phyloP scores from a whole-genome alignment of 2,888 invertebrate species.

The Pinctada fucata region DNA sequence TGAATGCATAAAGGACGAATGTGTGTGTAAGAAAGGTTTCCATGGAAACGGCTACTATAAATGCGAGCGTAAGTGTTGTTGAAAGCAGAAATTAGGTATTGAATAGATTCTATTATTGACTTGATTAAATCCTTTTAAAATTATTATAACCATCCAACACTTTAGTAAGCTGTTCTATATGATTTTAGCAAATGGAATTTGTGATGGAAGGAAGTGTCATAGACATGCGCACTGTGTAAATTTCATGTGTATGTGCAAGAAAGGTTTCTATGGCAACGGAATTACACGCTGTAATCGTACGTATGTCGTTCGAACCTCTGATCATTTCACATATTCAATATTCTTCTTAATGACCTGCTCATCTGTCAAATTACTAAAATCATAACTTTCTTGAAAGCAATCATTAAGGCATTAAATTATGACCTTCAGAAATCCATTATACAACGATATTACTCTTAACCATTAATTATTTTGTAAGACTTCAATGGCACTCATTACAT shows the following conservation, averaged over 20 bases:
- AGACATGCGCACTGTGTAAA: constrained; percentile 30
- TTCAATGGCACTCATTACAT: too few relatives aligned
- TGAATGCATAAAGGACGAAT: constrained; percentile 13
- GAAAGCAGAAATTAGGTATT: too few relatives aligned
- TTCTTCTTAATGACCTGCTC: too few relatives aligned
- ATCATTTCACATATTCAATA: background rate
- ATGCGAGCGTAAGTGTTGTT: constrained; percentile 19
- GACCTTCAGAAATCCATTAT: too few relatives aligned
- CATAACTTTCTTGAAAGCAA: too few relatives aligned
- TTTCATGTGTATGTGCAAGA: constrained; percentile 29
- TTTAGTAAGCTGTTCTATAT: background rate
- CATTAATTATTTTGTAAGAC: too few relatives aligned
- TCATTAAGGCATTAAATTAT: background rate
- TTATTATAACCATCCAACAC: background rate
- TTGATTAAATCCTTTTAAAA: background rate
- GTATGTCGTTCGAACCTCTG: background rate
- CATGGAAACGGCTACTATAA: constrained; percentile 30
- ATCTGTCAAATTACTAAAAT: too few relatives aligned
- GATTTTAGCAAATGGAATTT: constrained; percentile 30
- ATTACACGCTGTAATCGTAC: constrained; percentile 28
- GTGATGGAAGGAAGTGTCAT: constrained; percentile 34
- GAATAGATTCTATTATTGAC: too few relatives aligned
- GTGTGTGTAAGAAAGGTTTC: constrained; percentile 29
- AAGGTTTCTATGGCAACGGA: constrained; percentile 33
- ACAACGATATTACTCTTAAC: too few relatives aligned